phyloP scores from a whole-genome alignment of 2,113 vertebrate genomes.

The Rhinichthys klamathensis region DNA sequence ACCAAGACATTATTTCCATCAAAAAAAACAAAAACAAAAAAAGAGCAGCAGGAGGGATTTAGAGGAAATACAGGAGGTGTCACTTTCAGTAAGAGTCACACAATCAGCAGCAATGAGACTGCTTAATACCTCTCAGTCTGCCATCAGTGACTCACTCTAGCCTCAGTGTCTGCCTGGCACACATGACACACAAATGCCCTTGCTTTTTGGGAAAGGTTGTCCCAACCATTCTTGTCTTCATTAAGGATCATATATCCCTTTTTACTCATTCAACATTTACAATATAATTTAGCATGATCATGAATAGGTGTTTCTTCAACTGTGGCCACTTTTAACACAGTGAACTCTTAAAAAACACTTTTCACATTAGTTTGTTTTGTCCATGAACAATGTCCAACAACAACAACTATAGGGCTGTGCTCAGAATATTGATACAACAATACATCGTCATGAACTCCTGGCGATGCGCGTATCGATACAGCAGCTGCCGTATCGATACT shows the following conservation, averaged over 20 bases:
- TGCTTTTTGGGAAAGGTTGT: constrained; percentile 74
- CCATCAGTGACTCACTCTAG: constrained; percentile 70
- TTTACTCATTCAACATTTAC: background rate
- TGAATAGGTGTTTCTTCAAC: background rate
- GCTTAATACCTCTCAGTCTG: constrained; percentile 72
- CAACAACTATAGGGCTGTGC: background rate
- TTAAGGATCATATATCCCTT: background rate
- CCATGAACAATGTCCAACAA: background rate
- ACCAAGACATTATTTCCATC: constrained; percentile 37
- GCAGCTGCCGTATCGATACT: no score
- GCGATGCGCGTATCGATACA: no score
- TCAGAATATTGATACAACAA: no score
- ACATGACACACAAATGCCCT: constrained; percentile 72
- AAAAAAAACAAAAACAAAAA: constrained; percentile 49
- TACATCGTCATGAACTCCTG: no score
- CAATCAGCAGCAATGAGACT: constrained; percentile 70
- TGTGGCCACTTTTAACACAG: background rate
- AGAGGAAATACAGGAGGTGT: constrained; percentile 79
- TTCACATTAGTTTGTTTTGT: background rate
- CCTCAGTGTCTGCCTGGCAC: constrained; percentile 65
- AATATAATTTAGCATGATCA: background rate
- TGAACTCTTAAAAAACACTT: background rate
- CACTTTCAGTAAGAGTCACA: constrained; percentile 78
- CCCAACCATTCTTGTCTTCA: background rate
- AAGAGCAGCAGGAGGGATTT: constrained; percentile 70